These are phyloP conservation scores for Gallirallus australis DNA, from an alignment of 2,797 vertebrate species.

Conservation along the genomic window DNA sequence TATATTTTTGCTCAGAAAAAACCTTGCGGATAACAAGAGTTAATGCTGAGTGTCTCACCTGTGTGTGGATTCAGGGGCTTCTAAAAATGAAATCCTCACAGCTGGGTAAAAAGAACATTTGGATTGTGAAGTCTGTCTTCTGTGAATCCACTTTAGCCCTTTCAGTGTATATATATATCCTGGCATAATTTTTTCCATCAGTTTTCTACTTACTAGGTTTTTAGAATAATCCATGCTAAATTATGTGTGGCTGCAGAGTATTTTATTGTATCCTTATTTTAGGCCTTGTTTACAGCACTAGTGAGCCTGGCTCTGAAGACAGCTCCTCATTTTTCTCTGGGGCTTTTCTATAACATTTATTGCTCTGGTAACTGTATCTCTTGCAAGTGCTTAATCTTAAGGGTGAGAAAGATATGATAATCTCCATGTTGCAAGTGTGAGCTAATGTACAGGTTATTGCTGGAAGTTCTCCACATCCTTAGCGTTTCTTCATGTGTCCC, in stretches of 20 bases:
- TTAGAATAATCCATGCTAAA: slow-evolving; percentile 13
- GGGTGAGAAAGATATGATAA: background rate
- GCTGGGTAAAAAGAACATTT: background rate
- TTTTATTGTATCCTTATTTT: background rate
- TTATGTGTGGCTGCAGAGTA: background rate
- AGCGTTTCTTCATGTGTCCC: background rate
- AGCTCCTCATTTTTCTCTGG: background rate
- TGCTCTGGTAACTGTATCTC: background rate
- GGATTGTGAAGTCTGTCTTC: background rate
- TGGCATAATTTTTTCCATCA: background rate
- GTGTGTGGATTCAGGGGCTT: background rate
- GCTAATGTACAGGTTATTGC: background rate
- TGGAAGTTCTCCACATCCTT: background rate
- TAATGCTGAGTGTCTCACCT: background rate
- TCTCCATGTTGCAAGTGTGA: background rate
- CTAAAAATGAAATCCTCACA: background rate
- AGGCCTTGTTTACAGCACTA: background rate
- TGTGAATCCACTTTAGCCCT: background rate
- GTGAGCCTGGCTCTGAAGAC: background rate
- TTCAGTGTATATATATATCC: background rate
- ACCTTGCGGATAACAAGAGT: background rate
- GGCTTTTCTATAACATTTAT: background rate
- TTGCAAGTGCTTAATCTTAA: background rate
- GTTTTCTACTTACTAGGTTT: background rate
- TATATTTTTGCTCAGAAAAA: background rate